phyloP scores from a whole-genome alignment of 1,140 invertebrate species.

The Drosophila busckii region DNA sequence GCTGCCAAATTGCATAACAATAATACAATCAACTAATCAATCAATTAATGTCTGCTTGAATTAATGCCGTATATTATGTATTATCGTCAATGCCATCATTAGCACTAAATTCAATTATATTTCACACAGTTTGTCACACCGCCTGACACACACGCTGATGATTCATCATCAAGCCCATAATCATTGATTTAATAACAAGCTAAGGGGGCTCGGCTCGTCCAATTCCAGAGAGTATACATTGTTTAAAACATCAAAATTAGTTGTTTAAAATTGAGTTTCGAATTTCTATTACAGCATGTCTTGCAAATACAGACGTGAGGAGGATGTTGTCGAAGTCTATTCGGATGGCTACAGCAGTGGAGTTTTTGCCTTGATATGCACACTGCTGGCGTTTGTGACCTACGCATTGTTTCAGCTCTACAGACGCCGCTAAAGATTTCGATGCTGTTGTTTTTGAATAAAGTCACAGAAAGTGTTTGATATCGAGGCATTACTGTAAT shows the following conservation, averaged over 20 bases:
- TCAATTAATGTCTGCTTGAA: conserved; percentile 72
- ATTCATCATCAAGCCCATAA: no score
- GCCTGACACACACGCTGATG: conserved; percentile 23
- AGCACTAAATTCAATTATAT: conserved; percentile 73
- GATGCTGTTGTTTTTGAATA: background rate
- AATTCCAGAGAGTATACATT: no score
- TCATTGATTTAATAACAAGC: no score
- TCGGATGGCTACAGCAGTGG: conserved; percentile 28
- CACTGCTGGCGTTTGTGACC: conserved; percentile 9
- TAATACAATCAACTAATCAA: conserved; percentile 77
- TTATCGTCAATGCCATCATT: conserved; percentile 72
- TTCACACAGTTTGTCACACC: background rate
- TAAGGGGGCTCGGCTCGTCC: no score
- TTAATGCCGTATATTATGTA: conserved; percentile 71
- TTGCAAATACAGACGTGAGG: background rate
- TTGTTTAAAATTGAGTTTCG: background rate
- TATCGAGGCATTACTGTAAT: no score
- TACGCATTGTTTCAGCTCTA: conserved; percentile 20
- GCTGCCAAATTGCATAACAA: conserved; percentile 63
- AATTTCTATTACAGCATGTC: conserved; percentile 9
- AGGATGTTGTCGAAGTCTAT: conserved; percentile 33
- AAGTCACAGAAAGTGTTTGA: no score
- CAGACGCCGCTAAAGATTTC: background rate
- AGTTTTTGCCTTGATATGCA: conserved; percentile 15
- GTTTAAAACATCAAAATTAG: no score